Percentiles rank a stretch among this genome's conserved stretches.
phyloP scores from a whole-genome alignment of 2,888 invertebrate species.

The Drosophila limbata region DNA sequence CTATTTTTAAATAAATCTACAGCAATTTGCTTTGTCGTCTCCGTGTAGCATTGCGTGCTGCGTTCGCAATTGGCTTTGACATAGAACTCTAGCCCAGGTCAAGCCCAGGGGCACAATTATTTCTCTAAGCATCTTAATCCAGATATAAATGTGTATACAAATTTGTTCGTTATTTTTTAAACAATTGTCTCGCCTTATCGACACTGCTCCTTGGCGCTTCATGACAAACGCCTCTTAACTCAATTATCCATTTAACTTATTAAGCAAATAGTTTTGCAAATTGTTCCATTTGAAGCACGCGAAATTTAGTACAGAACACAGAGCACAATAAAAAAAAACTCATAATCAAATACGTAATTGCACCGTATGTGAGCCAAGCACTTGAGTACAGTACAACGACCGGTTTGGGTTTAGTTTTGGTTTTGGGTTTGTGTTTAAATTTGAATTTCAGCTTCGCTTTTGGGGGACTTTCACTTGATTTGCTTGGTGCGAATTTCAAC shows the following conservation, averaged over 20 bases:
- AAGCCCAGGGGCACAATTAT: conserved; percentile 20
- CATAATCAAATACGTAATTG: conserved; percentile 63
- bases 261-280: conserved; percentile 71
- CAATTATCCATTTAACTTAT: conserved; percentile 78
- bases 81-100: conserved; percentile 48
- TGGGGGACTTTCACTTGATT: conserved; percentile 63
- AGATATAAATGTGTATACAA: conserved; percentile 23
- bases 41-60: conserved; percentile 59
- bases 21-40: conserved; percentile 49
- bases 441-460: background rate
- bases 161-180: conserved; percentile 12
- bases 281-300: conserved; percentile 68
- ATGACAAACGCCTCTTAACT: conserved; percentile 64
- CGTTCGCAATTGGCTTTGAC: conserved; percentile 62
- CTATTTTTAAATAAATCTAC: conserved; percentile 52
- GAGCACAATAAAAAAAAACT: conserved; percentile 28
- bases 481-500: conserved; percentile 42
- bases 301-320: conserved; percentile 48
- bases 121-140: conserved; percentile 45
- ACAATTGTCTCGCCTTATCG: conserved; percentile 49
- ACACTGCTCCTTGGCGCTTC: conserved; percentile 25
- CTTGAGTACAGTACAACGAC: conserved; percentile 18
- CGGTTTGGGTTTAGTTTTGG: conserved; percentile 32
- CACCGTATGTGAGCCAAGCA: conserved; percentile 41
- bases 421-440: background rate